These are phyloP conservation scores for Macropus fuliginosus DNA, from an alignment of 2,797 vertebrate species.

Conservation along the genomic window DNA sequence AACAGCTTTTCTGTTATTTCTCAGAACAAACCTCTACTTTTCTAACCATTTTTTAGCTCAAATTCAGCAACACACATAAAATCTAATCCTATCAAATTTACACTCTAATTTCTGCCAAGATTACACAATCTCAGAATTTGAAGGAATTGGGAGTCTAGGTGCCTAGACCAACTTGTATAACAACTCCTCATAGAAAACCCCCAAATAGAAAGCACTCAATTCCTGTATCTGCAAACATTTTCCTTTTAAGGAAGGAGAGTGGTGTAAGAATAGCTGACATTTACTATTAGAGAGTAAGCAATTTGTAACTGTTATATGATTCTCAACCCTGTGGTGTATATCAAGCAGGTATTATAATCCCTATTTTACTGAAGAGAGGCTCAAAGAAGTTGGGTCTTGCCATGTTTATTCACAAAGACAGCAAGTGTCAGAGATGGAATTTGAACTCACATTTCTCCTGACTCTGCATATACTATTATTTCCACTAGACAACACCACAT, in stretches of 20 bases:
- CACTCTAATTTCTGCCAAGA: neutral
- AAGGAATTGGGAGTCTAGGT: neutral
- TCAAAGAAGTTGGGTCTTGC: neutral
- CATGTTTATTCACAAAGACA: neutral
- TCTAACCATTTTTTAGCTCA: neutral
- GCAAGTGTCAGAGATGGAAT: neutral
- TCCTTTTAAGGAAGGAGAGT: neutral
- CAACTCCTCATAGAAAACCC: neutral
- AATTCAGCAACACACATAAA: neutral
- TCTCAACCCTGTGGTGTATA: neutral
- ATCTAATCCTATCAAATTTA: neutral
- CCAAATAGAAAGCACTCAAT: neutral
- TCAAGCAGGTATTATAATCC: neutral
- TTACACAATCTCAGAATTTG: neutral
- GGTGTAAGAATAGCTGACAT: neutral
- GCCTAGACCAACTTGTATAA: neutral
- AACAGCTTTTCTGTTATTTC: neutral
- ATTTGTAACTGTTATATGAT: neutral
- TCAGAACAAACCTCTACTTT: neutral
- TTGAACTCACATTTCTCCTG: neutral
- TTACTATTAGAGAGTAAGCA: neutral
- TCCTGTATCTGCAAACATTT: neutral
- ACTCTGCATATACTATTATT: neutral
- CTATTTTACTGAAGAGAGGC: neutral
- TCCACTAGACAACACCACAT: neutral